A percentile compares a stretch with the other conserved stretches of the same genome.
Evolutionary conservation across 2,888 invertebrate genomes (phyloP).

Genomic region (Gryllus longicercus): DNA sequence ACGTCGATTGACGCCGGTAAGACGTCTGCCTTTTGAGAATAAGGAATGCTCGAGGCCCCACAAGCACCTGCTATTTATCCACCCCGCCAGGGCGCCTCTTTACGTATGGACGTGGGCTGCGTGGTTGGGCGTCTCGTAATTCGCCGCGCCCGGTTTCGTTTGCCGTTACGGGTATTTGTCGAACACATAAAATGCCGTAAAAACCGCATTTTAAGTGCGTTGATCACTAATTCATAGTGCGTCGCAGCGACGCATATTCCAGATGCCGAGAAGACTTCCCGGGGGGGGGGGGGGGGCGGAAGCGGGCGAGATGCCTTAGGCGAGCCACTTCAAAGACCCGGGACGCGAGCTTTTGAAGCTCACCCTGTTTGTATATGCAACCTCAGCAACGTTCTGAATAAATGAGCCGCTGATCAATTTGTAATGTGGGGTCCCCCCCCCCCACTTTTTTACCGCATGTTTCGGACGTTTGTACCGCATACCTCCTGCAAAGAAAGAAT

Average conservation of each 20-base stretch:
- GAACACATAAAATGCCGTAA: background rate
- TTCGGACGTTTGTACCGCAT: background rate
- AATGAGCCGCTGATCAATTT: constrained; percentile 17
- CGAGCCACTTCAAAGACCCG: background rate
- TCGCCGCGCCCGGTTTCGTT: background rate
- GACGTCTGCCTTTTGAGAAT: constrained; percentile 1
- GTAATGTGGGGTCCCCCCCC: constrained; percentile 25
- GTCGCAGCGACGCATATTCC: background rate
- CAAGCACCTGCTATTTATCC: background rate
- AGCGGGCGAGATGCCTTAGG: background rate
- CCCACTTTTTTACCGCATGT: constrained; percentile 40
- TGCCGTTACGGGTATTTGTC: background rate
- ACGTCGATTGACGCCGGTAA: background rate
- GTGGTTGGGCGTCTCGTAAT: background rate
- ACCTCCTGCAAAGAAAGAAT: background rate
- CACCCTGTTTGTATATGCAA: background rate
- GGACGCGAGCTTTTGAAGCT: background rate
- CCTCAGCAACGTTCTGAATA: background rate
- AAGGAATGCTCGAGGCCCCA: background rate
- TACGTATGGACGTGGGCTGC: background rate
- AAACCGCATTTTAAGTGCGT: background rate
- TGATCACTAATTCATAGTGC: background rate
- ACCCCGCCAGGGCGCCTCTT: background rate
- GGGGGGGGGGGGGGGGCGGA: background rate
- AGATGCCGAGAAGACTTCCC: background rate